phyloP scores from a whole-genome alignment of 2,888 invertebrate species.

The Cylindroiulus punctatus region DNA sequence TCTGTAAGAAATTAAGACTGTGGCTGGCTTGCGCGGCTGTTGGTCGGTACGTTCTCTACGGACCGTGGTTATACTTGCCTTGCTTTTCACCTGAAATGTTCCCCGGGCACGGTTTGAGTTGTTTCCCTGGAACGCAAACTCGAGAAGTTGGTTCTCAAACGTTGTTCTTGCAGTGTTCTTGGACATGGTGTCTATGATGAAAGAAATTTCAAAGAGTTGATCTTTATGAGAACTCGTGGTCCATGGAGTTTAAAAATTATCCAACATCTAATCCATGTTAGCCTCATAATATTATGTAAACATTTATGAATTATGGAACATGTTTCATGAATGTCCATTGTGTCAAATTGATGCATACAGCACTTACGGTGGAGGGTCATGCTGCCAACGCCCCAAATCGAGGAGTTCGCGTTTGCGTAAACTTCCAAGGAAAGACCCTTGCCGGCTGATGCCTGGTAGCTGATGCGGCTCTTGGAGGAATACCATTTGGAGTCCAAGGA shows the following conservation, averaged over 20 bases:
- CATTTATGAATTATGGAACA: too few relatives aligned
- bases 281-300: too few relatives aligned
- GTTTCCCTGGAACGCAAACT: background rate
- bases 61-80: background rate
- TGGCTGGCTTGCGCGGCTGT: background rate
- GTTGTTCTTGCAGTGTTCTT: background rate
- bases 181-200: background rate
- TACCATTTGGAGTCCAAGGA: background rate
- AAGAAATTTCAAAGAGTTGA: too few relatives aligned
- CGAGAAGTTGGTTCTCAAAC: background rate
- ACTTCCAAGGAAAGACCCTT: background rate
- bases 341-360: too few relatives aligned
- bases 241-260: too few relatives aligned
- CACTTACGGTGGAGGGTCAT: background rate
- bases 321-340: too few relatives aligned
- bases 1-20: background rate
- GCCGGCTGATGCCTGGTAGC: background rate
- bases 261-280: too few relatives aligned
- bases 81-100: background rate
- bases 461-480: background rate
- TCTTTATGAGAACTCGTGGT: too few relatives aligned
- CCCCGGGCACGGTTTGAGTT: background rate
- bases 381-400: background rate
- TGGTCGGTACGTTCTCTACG: background rate
- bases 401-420: background rate